Base-by-base conservation (phyloP, 1,140 invertebrate species). In the Aphaenogaster ashmeadi region DNA sequence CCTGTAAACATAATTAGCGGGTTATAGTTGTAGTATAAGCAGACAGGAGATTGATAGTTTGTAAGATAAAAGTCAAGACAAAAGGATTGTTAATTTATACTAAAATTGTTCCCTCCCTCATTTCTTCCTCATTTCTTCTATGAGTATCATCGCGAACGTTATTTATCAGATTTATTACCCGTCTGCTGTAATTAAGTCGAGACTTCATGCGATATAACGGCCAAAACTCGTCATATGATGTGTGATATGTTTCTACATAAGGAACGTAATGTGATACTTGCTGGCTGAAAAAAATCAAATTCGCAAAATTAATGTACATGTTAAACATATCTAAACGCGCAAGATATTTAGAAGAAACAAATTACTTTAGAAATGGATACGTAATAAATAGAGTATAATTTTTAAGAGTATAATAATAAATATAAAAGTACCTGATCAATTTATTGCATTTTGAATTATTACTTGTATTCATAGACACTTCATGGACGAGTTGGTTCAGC, bases 171-270 rank as follows among this genome's bases (percentile, higher is more conserved):
- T n/a, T 11, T 2, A 71, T 92, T 91, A 92, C 91, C 60, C 77
- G n/a, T 44, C 56, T 64, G 58, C 3, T 88, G n/a, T 91, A 91
- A 58, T 92, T 91, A 0, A 11, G 21, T 8, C 91, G 72, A 3
- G 8, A 62, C 38, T 15, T 54, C 0, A 41, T 67, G 9, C 27
- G 27, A 27, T 0, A 27, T 27, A 27, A 27, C 27, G 27, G 27
- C 27, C 27, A 27, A 27, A 27, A 27, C 27, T 27, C 27, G 27
- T 27, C 27, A 27, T n/a, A n/a, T n/a, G n/a, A n/a, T n/a, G n/a
- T n/a, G n/a, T 27, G 27, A 27, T 91, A 92, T 8, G 87, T 91
- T 60, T 92, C 91, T 3, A 36, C 27, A 41, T 92, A 91, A 1
- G 89, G 89, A 6, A 88, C 67, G 11, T 71, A 89, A 27, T 33